Conservation (phyloP, 35 echinoderm and acorn worm species). For the Apostichopus japonicus region DNA sequence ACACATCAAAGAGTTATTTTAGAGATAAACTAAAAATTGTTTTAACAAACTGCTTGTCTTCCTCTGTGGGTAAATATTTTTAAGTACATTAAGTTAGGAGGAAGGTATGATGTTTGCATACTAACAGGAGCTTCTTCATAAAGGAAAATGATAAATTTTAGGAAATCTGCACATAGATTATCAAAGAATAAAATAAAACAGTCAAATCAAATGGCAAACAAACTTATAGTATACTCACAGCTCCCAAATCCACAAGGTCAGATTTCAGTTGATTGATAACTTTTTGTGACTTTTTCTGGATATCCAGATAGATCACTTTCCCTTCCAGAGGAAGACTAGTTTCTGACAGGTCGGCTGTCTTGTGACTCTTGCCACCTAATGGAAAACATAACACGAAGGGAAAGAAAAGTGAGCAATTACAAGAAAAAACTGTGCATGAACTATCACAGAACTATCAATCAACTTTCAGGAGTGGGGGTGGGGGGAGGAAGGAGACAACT, state of each 20-base stretch:
- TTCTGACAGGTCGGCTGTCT: neutral
- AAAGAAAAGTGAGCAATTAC: neutral
- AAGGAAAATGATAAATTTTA: no score
- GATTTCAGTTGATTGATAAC: conserved; percentile 7
- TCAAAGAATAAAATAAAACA: no score
- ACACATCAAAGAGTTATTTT: no score
- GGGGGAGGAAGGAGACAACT: neutral
- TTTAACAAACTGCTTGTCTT: no score
- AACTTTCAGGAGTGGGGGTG: neutral
- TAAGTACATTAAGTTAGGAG: no score
- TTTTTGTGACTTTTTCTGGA: neutral
- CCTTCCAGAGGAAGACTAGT: neutral
- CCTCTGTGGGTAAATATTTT: no score
- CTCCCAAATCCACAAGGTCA: conserved; percentile 9
- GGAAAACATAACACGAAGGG: neutral
- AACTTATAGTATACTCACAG: neutral
- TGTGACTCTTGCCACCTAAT: neutral
- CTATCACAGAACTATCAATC: neutral
- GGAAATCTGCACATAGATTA: no score
- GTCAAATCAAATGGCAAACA: no score
- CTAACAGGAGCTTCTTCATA: no score
- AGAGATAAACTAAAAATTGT: no score
- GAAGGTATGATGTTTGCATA: no score
- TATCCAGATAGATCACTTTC: conserved; percentile 23
- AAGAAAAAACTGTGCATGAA: neutral